Evolutionary conservation across 2,888 invertebrate species (phyloP), one percentile per base, ranked within the genome.

Genomic region (Harpalus rubripes): DNA sequence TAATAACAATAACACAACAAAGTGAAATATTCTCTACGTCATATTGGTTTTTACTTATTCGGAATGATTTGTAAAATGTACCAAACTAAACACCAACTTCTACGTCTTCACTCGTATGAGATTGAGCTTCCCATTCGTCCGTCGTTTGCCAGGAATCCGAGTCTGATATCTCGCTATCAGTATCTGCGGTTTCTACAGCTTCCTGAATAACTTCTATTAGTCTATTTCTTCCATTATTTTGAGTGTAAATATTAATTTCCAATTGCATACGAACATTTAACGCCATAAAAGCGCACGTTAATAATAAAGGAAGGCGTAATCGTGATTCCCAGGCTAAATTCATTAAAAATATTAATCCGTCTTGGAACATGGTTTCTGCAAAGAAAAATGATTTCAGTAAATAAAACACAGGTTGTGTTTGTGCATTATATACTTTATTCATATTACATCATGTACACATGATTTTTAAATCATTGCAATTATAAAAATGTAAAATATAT

Each of bases 251-350:
- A 87, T 94, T 94, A 44, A 95, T 93, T 89, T 95, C 95, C 85
- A 95, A 90, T 88, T 94, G 95, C 91, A 95, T 92, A 79, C 95
- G 92, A 44, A 95, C 92, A 88, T 95, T 95, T 90, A 95, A 92
- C 0, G 94, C 93, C 90, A 95, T 93, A 87, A 95, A 94, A 15
- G 93, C 94, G 8, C 95, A 92, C 8, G 94, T 93, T 72, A 95
- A 93, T 10, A 95, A 90, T 58, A 95, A 91, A 0, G 96, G 96
- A 76, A 96, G 91, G 76, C 94, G 93, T 86, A 94, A 91, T 59
- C 95, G 93, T 72, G 94, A 94, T 86, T 94, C 93, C 95, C 95
- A 96, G 1, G 95, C 95, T 87, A 96, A 91, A 86, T 94, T 93
- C 56, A 96, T 92, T 87, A 96, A 92, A 89, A 95, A 95, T 81